Evolutionary conservation across 92 coral and sea anemone genomes (phyloP), one percentile per base, ranked within the genome.

Genomic region (Bergia puertoricense): DNA sequence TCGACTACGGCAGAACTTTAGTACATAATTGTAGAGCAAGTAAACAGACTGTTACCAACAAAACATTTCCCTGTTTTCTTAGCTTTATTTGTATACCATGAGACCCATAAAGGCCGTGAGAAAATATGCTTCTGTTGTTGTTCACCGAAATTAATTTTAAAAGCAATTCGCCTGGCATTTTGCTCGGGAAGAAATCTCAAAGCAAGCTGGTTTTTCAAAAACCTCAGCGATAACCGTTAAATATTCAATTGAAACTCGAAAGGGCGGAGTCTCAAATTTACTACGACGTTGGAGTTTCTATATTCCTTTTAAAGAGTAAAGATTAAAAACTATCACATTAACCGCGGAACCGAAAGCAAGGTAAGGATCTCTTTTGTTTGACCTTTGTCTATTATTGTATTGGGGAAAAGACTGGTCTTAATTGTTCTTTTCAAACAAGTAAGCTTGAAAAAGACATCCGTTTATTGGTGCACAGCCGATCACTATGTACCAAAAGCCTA

Each of bases 401-500:
- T 62, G 6, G 4, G 69, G 30, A 18, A 62, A 62, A 54, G 59
- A 62, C 3, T 22, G 6, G 30, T 62, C 16, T 15, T 20, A 62
- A 18, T 0, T 18, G 48, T 76, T 76, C 46, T 76, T 42, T 20
- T 42, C 2, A 4, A 51, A 15, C 54, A 6, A 74, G 22, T 5
- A 62, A 62, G 20, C 69, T 62, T 62, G 30, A 77, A 48, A 77
- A 77, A 43, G n/a, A 15, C 15, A 23, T 36, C 39, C 39, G 16
- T 75, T 13, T 30, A 16, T 40, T 77, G 23, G 38, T 20, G 37
- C 46, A 50, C 37, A 79, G 13, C 7, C 22, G 14, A 38, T 57
- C 0, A 4, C 22, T 50, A 90, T 88, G 92, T 89, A 92, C 83
- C 91, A 94, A 78, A 89, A 86, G 23, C 93, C 96, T 8, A 88